phyloP scores from a whole-genome alignment of 23 tunicate genomes.

The Botrylloides violaceus region DNA sequence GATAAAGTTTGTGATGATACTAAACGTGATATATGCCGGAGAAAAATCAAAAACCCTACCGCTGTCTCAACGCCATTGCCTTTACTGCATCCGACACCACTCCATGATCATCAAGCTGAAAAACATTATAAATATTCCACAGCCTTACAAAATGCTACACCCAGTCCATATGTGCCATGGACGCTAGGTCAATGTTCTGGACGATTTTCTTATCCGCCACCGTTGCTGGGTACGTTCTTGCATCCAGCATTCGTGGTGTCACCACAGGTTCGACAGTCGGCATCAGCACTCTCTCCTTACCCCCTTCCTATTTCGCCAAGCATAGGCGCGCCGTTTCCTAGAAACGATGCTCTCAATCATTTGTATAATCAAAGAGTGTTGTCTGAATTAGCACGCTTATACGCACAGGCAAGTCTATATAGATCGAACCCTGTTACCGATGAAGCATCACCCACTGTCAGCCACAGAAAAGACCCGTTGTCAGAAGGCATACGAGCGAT shows the following conservation, averaged over 20 bases:
- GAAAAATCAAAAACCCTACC: too few species aligned
- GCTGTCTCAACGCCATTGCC: too few species aligned
- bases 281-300: neutral
- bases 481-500: neutral
- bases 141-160: neutral
- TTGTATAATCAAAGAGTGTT: neutral
- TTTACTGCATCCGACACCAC: too few species aligned
- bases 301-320: neutral
- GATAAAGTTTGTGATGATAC: too few species aligned
- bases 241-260: neutral
- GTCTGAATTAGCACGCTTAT: neutral
- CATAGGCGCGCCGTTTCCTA: neutral
- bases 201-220: neutral
- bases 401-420: too few species aligned
- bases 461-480: neutral
- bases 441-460: too few species aligned
- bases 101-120: too few species aligned
- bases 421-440: too few species aligned
- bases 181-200: neutral
- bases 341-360: neutral
- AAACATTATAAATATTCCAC: too few species aligned
- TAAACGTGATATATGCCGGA: too few species aligned
- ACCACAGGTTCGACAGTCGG: neutral
- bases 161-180: neutral
- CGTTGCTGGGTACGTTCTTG: neutral